A percentile compares a stretch with the other conserved stretches of the same genome.
These are phyloP conservation scores for Cryptophagus acutangulus DNA, from an alignment of 2,888 invertebrate genomes.

Conservation along the genomic window DNA sequence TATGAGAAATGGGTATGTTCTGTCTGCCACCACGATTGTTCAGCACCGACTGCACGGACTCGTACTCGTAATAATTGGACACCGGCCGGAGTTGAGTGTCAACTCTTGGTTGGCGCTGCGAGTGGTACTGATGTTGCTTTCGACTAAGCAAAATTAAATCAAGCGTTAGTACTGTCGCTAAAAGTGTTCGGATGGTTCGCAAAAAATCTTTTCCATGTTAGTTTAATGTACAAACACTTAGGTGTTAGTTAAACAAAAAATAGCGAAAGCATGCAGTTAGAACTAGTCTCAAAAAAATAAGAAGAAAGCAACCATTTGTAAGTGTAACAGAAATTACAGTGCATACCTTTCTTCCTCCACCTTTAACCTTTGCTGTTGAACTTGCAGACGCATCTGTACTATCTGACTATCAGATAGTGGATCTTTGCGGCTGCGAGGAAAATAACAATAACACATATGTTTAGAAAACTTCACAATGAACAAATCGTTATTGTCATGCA, in stretches of 20 bases:
- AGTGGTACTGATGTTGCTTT: slow-evolving; percentile 64
- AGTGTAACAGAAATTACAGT: slow-evolving; percentile 27
- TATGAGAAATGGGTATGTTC: slow-evolving; percentile 41
- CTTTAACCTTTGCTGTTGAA: slow-evolving; percentile 72
- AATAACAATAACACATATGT: slow-evolving; percentile 23
- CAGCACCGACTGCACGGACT: slow-evolving; percentile 65
- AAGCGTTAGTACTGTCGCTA: neutral
- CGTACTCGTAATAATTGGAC: slow-evolving; percentile 82
- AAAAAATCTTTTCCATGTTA: too few species aligned
- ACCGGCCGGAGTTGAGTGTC: slow-evolving; percentile 60
- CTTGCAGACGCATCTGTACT: slow-evolving; percentile 75
- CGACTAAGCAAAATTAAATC: slow-evolving; percentile 49
- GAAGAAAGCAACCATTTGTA: neutral
- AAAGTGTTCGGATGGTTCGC: neutral
- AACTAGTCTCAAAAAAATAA: neutral
- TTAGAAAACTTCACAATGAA: neutral
- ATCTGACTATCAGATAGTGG: slow-evolving; percentile 75
- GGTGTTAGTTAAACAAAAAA: neutral
- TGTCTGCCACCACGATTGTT: slow-evolving; percentile 32
- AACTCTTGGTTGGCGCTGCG: slow-evolving; percentile 52
- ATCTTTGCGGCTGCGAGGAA: slow-evolving; percentile 58
- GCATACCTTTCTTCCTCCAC: slow-evolving; percentile 76
- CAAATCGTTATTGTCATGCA: slow-evolving; percentile 29
- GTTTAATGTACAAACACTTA: too few species aligned
- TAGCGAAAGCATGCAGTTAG: slow-evolving; percentile 2